Evolutionary conservation across 1,140 invertebrate species (phyloP), one percentile per base, ranked within the genome.

Genomic region (Lucilia sericata): DNA sequence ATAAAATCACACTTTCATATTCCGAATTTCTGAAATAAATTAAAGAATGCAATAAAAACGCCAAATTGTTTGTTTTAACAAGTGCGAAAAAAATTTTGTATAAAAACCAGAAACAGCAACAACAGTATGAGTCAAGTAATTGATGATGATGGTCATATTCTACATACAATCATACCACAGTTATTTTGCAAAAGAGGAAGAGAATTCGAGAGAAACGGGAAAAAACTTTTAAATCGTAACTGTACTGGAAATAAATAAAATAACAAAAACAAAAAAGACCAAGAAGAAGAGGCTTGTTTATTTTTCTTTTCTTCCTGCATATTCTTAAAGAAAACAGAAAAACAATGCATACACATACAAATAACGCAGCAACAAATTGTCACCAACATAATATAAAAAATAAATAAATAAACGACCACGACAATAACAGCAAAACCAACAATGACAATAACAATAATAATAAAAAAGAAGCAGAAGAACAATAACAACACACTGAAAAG

Each of bases 401-500:
- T 2, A 30, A 30, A 30, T n/a, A 21, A 36, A 25, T 12, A 12
- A 81, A 81, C 3, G 17, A 34, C 30, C 34, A 81, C 78, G 36
- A 81, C 78, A 81, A 81, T 81, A 81, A 81, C 42, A 42, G 36
- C 36, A 81, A 81, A 13, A 42, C 12, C 36, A 81, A 49, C 78
- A 81, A 49, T 49, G 47, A 42, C 78, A 19, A 42, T 42, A 42
- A 42, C 5, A 42, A 42, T 42, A 42, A 42, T n/a, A n/a, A n/a
- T n/a, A 42, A 42, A 42, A 30, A 30, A 30, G 1, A 30, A 30
- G 25, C 25, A 30, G 42, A 42, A 42, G 42, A 42, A 42, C 42
- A 42, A 42, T 42, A 42, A 42, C 10, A 42, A 10, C 5, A 42
- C 25, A 7, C 42, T 42, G 25, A 42, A 42, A 42, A 42, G 42